Evolutionary conservation across 2,797 vertebrate genomes (phyloP), one percentile per base, ranked within the genome.

Genomic region (Alfaro cultratus): DNA sequence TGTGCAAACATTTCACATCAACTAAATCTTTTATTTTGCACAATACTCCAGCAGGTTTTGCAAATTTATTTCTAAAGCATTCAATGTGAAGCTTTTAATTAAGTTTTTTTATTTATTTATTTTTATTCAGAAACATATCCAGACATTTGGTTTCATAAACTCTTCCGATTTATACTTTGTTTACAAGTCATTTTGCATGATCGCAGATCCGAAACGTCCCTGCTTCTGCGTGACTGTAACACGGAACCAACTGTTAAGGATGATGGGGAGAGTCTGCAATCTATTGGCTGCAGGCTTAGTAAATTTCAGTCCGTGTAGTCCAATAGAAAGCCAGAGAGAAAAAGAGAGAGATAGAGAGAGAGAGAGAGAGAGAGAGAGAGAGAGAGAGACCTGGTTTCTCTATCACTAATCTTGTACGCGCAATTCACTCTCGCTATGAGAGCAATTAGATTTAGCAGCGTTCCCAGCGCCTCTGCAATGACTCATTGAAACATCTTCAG

Each of bases 241-340:
- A 67, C 18, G 5, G 18, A 49, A 21, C 47, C 18, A 67, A 31
- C 62, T 36, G 62, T 62, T 62, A 62, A 18, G 15, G 60, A 4
- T 34, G 60, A 62, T 9, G 57, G 29, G n/a, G 60, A 39, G 62
- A 39, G 21, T 94, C 95, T 85, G 95, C 92, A 95, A 95, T 93
- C 96, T 83, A 98, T 97, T 98, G 97, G 97, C 95, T 97, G 97
- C 94, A 64, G 95, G 95, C 96, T 97, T 92, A 91, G 96, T 95
- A 97, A 96, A 97, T 97, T 97, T 95, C 95, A 96, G 95, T 95
- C 95, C 86, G 93, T 95, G 94, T 97, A 95, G 95, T 95, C 62
- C 62, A 67, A 67, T 39, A 97, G 97, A 98, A 97, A 97, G 85
- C 18, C 96, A 93, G 94, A 83, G 81, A 49, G 92, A 73, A 78